Conservation (phyloP, 1,140 invertebrate genomes). For the Cheumatopsyche charites region DNA sequence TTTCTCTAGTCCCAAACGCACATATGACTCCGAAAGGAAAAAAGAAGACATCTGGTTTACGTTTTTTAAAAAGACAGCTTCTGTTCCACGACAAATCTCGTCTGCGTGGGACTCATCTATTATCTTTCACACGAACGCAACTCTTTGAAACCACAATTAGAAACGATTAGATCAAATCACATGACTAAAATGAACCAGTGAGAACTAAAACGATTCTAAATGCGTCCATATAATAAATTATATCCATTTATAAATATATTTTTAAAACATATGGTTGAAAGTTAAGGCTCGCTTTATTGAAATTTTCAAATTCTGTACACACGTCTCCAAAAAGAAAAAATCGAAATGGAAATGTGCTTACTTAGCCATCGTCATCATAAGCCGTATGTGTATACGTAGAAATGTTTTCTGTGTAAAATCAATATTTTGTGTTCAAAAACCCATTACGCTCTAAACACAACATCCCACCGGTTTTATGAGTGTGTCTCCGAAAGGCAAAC, state of each 20-base stretch:
- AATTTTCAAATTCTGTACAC: no score
- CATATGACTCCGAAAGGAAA: background rate
- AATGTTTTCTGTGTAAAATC: slow-evolving; percentile 14
- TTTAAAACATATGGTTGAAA: no score
- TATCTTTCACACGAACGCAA: no score
- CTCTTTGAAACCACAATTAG: no score
- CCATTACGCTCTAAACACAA: slow-evolving; percentile 26
- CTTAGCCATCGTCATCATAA: background rate
- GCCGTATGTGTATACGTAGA: background rate
- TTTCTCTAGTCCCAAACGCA: slow-evolving; percentile 6
- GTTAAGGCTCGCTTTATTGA: no score
- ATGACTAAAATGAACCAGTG: no score
- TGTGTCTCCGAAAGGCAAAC: slow-evolving; percentile 4
- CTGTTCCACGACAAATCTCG: background rate
- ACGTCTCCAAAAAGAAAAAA: no score
- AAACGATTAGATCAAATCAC: no score
- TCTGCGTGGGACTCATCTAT: background rate
- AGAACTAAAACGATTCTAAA: no score
- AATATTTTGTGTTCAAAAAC: slow-evolving; percentile 26
- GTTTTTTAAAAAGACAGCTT: slow-evolving; percentile 15
- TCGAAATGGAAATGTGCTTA: background rate
- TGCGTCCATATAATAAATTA: no score
- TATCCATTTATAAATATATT: no score
- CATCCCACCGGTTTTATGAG: slow-evolving; percentile 22
- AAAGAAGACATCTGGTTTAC: slow-evolving; percentile 10